Evolutionary conservation across 2,797 vertebrate genomes (phyloP), one percentile per base, ranked within the genome.

Genomic region (Aulostomus chinensis): DNA sequence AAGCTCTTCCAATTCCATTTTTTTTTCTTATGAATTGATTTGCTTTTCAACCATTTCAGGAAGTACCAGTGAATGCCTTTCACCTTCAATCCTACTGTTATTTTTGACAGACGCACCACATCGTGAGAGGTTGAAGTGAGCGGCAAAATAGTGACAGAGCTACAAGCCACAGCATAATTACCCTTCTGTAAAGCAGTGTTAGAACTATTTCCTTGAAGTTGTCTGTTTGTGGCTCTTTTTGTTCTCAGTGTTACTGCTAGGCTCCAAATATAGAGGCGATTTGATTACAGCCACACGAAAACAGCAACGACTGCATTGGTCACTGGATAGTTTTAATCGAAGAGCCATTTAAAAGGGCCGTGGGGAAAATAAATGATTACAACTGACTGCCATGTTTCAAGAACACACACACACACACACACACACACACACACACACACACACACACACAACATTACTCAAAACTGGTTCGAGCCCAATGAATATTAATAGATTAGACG

Each of bases 211-310:
- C 14, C 11, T 4, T 41, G 5, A 33, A 14, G 10, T 15, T 9
- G 14, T 41, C 37, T 32, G 28, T 41, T 15, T 18, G 26, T n/a
- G 14, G 9, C 37, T 17, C 11, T 52, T 20, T n/a, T 3, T 17
- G 4, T 11, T 32, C 18, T 21, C 50, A 16, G 15, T 58, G 35
- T 57, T 14, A 48, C 35, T 12, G 12, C 3, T 24, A 37, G 33
- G 22, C 26, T 31, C 32, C 10, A 25, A 22, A 36, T 45, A 24
- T 12, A 56, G 8, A 31, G 11, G 9, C 14, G 39, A 9, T 22
- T 29, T 15, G n/a, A 42, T 41, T 50, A 29, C 24, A 30, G 17
- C 16, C 1, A 1, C 7, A 34, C 9, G n/a, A 15, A 24, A 21
- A 26, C 39, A 18, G 16, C 10, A 9, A 15, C 28, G 31, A 20